These are phyloP conservation scores for Leucophenga maculata DNA, from an alignment of 2,888 invertebrate species.

Conservation along the genomic window DNA sequence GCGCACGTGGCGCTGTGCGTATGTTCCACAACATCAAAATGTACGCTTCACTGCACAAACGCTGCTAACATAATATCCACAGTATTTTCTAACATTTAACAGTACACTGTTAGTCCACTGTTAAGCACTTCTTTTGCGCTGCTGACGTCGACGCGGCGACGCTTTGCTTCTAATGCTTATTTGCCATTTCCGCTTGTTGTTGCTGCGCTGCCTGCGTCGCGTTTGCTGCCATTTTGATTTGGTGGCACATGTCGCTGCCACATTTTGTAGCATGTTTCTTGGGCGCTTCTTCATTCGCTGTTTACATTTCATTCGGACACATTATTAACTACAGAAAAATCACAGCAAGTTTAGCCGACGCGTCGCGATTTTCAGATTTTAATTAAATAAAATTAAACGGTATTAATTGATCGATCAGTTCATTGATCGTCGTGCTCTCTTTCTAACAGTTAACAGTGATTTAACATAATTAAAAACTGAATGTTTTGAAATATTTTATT, in stretches of 20 bases:
- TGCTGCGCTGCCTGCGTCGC: slow-evolving; percentile 35
- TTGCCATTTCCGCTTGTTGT: slow-evolving; percentile 33
- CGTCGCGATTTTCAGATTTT: neutral
- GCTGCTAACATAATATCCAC: slow-evolving; percentile 9
- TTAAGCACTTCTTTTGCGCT: slow-evolving; percentile 33
- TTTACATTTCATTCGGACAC: slow-evolving; percentile 62
- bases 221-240: slow-evolving; percentile 25
- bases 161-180: slow-evolving; percentile 23
- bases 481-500: too few species aligned
- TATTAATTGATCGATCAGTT: too few species aligned
- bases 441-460: too few species aligned
- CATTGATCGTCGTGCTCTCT: too few species aligned
- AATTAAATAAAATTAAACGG: too few species aligned
- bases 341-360: neutral
- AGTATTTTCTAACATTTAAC: slow-evolving; percentile 19
- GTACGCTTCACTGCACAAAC: slow-evolving; percentile 17
- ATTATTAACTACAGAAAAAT: slow-evolving; percentile 38
- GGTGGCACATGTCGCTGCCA: slow-evolving; percentile 27
- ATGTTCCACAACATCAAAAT: slow-evolving; percentile 10
- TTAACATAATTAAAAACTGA: too few species aligned
- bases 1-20: slow-evolving; percentile 26
- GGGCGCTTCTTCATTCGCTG: slow-evolving; percentile 64
- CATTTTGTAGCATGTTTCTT: slow-evolving; percentile 63
- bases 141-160: slow-evolving; percentile 19
- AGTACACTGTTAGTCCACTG: slow-evolving; percentile 40